Conservation (phyloP, 2,888 invertebrate species). For the Anodontia alba region DNA sequence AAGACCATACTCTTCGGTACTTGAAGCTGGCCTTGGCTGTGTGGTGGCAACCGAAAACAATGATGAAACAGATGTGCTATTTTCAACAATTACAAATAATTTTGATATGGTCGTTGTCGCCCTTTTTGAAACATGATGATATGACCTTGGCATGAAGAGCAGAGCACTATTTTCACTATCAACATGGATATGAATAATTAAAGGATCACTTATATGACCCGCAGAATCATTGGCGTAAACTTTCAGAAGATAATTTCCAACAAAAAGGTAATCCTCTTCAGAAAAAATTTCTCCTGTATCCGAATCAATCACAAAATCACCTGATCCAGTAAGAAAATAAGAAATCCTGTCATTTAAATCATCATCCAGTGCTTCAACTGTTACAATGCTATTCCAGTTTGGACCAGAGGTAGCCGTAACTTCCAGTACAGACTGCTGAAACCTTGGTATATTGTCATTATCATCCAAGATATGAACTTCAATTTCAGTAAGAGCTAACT, state of each 20-base stretch:
- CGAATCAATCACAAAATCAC: constrained; percentile 54
- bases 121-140: constrained; percentile 61
- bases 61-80: constrained; percentile 52
- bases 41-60: constrained; percentile 61
- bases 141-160: constrained; percentile 42
- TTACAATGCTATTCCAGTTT: constrained; percentile 86
- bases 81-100: constrained; percentile 63
- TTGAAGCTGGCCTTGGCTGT: constrained; percentile 42
- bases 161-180: constrained; percentile 37
- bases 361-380: constrained; percentile 53
- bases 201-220: constrained; percentile 48
- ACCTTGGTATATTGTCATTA: constrained; percentile 98
- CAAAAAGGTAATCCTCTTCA: constrained; percentile 44
- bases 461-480: constrained; percentile 90
- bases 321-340: constrained; percentile 48
- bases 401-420: constrained; percentile 99
- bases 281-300: constrained; percentile 55
- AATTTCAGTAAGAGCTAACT: constrained; percentile 42
- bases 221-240: constrained; percentile 58
- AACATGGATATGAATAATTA: constrained; percentile 48
- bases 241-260: constrained; percentile 44
- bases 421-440: constrained; percentile 91
- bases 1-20: constrained; percentile 57
- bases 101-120: constrained; percentile 57
- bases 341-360: constrained; percentile 58